Conservation (phyloP, 2,888 invertebrate genomes). For the Pheosia gnoma region DNA sequence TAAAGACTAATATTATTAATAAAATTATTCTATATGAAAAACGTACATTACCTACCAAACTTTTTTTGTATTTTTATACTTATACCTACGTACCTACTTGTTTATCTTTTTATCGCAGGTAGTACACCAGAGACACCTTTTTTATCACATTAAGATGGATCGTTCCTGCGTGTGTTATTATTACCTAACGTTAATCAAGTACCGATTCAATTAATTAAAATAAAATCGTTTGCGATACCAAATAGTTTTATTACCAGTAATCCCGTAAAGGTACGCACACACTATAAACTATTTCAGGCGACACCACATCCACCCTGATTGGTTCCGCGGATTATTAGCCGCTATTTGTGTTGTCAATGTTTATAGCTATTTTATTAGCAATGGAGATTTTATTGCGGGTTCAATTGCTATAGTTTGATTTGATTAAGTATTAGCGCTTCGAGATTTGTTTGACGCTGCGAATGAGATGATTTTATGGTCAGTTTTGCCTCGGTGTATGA, state of each 20-base stretch:
- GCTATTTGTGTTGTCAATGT: slow-evolving; percentile 81
- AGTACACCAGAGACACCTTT: too few species aligned
- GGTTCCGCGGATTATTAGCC: slow-evolving; percentile 74
- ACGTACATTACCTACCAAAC: too few species aligned
- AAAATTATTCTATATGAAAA: too few species aligned
- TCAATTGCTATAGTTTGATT: slow-evolving; percentile 76
- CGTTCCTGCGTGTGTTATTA: background rate
- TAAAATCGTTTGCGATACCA: slow-evolving; percentile 61
- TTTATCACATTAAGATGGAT: background rate
- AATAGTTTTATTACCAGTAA: slow-evolving; percentile 76
- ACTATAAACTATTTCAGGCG: slow-evolving; percentile 62
- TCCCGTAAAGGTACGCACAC: slow-evolving; percentile 62
- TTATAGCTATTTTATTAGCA: slow-evolving; percentile 78
- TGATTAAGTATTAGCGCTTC: slow-evolving; percentile 76
- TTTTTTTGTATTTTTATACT: too few species aligned
- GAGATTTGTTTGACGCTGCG: slow-evolving; percentile 61
- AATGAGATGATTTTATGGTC: slow-evolving; percentile 54
- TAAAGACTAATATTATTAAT: too few species aligned
- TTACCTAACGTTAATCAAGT: background rate
- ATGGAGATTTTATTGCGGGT: slow-evolving; percentile 76
- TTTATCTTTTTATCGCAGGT: too few species aligned
- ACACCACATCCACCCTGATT: slow-evolving; percentile 62
- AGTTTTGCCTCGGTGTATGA: slow-evolving; percentile 17
- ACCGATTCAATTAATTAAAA: slow-evolving; percentile 57
- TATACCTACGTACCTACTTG: too few species aligned